phyloP scores from a whole-genome alignment of 2,113 vertebrate species.

The Chionomys nivalis region DNA sequence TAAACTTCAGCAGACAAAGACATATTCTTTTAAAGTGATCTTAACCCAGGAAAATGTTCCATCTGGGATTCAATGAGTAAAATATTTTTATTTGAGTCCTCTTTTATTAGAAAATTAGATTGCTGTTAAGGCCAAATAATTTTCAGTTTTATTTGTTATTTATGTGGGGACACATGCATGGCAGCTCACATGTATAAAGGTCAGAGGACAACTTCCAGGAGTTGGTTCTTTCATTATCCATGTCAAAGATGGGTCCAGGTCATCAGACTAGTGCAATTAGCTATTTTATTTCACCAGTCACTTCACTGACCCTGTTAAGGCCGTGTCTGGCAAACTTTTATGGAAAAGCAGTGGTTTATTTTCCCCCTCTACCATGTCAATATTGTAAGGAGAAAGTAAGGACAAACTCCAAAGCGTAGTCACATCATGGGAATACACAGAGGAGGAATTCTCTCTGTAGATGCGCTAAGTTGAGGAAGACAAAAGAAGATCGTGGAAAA shows the following conservation, averaged over 20 bases:
- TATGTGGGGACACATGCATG: no score
- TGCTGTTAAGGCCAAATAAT: not conserved
- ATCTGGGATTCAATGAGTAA: not conserved
- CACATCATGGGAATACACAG: not conserved
- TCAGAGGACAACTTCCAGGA: not conserved
- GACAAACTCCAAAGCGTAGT: not conserved
- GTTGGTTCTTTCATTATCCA: no score
- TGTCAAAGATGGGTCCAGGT: not conserved
- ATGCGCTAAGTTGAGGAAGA: not conserved
- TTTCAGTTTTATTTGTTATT: not conserved
- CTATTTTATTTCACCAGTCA: not conserved
- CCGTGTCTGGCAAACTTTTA: not conserved
- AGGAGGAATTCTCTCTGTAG: not conserved
- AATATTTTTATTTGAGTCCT: not conserved
- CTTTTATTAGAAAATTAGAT: conserved; percentile 31
- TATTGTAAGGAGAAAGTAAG: not conserved
- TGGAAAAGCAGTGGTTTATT: not conserved
- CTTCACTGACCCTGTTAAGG: not conserved
- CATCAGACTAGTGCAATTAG: not conserved
- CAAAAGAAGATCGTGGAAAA: not conserved
- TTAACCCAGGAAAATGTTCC: not conserved
- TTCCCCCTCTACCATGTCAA: not conserved
- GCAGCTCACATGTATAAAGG: not conserved
- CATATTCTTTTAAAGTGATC: conserved; percentile 2
- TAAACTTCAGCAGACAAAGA: conserved; percentile 37